These are phyloP conservation scores for Drosophila kurseongensis DNA, from an alignment of 1,140 invertebrate genomes.

Conservation along the genomic window DNA sequence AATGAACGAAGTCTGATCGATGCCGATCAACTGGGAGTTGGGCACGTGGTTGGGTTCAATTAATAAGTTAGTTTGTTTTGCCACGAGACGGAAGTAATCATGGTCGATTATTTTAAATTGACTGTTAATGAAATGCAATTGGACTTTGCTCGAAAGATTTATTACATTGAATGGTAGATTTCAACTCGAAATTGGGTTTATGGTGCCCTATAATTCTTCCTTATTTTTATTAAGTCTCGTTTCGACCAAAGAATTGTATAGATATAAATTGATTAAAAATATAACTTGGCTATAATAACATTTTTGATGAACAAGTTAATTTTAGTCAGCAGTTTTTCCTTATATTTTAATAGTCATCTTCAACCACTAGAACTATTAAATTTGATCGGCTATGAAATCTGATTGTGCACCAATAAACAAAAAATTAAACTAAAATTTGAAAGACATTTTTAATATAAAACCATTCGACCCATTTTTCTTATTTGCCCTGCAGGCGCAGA, in stretches of 20 bases:
- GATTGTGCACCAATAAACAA: too few species aligned
- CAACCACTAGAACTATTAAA: too few species aligned
- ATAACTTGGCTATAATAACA: neutral
- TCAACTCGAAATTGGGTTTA: constrained; percentile 9
- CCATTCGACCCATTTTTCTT: neutral
- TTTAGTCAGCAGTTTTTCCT: too few species aligned
- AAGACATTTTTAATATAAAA: too few species aligned
- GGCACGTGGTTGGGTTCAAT: constrained; percentile 44
- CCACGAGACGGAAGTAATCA: constrained; percentile 52
- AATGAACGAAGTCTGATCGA: constrained; percentile 29
- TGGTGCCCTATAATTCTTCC: constrained; percentile 6
- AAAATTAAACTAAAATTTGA: too few species aligned
- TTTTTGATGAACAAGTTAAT: neutral
- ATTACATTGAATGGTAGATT: constrained; percentile 19
- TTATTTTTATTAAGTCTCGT: neutral
- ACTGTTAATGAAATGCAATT: constrained; percentile 44
- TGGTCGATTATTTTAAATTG: constrained; percentile 49
- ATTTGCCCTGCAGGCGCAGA: neutral
- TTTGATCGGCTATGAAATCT: too few species aligned
- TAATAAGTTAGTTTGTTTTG: constrained; percentile 44
- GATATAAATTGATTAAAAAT: neutral
- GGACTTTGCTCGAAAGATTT: constrained; percentile 19
- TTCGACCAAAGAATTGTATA: neutral
- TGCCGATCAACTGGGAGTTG: constrained; percentile 23
- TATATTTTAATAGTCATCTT: too few species aligned